phyloP scores from a whole-genome alignment of 2,113 vertebrate genomes.

The Amphiprion ocellaris region DNA sequence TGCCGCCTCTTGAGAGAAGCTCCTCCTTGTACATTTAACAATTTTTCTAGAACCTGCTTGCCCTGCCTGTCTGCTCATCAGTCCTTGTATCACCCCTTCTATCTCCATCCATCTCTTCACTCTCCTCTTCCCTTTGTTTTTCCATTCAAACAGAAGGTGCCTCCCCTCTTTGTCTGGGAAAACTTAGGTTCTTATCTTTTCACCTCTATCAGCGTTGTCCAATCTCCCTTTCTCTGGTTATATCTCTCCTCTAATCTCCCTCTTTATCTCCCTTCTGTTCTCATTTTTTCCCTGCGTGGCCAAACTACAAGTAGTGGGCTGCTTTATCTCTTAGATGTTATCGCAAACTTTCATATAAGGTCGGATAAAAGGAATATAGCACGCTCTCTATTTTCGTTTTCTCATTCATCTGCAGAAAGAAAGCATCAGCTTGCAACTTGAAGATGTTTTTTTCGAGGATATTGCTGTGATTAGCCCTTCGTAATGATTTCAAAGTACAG shows the following conservation, averaged over 20 bases:
- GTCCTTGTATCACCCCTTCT: constrained; percentile 28
- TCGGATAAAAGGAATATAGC: constrained; percentile 59
- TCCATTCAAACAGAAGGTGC: constrained; percentile 24
- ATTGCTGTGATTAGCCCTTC: constrained; percentile 69
- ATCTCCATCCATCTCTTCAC: constrained; percentile 23
- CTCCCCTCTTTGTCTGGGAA: constrained; percentile 56
- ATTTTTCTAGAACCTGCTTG: constrained; percentile 18
- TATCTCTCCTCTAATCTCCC: constrained; percentile 62
- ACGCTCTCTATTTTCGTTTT: constrained; percentile 48
- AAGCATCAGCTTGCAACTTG: constrained; percentile 29
- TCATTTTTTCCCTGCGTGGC: constrained; percentile 45
- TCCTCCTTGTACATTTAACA: constrained; percentile 42
- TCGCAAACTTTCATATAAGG: constrained; percentile 69
- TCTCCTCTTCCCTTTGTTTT: constrained; percentile 31
- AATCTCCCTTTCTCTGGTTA: constrained; percentile 52
- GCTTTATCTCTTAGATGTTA: constrained; percentile 74
- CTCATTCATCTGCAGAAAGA: constrained; percentile 53
- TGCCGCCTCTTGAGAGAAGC: constrained; percentile 44
- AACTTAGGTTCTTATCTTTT: constrained; percentile 65
- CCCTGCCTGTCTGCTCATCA: constrained; percentile 42
- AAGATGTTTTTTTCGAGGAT: constrained; percentile 42
- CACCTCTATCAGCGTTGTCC: constrained; percentile 54
- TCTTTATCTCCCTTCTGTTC: constrained; percentile 45
- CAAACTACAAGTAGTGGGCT: constrained; percentile 56
- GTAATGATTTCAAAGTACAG: constrained; percentile 76